Evolutionary conservation across 2,113 vertebrate species (phyloP).

Genomic region (Carassius gibelio): DNA sequence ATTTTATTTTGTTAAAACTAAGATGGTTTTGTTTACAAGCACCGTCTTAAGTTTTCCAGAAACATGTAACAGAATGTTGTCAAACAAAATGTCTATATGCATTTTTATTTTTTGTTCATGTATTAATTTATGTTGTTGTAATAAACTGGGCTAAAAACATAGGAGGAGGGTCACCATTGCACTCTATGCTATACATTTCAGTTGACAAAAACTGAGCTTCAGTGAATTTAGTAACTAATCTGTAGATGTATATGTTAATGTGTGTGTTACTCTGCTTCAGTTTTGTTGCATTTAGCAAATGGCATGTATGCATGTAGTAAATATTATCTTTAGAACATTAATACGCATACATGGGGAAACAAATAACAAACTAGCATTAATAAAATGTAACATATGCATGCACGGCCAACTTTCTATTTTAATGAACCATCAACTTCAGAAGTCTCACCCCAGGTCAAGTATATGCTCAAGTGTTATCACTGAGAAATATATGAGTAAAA

Average conservation of each 20-base stretch:
- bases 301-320: conserved; percentile 33
- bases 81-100: conserved; percentile 20
- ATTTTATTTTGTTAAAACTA: not conserved
- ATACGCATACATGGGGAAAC: not conserved
- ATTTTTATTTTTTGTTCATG: not conserved
- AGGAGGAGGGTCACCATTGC: not conserved
- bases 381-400: not conserved
- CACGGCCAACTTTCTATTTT: conserved; percentile 17
- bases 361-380: not conserved
- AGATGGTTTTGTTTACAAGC: not conserved
- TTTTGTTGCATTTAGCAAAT: conserved; percentile 13
- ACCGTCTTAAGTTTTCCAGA: not conserved
- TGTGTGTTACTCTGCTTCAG: conserved; percentile 5
- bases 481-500: not conserved
- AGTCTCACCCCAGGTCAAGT: not conserved
- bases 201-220: not conserved
- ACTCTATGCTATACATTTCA: not conserved
- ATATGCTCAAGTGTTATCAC: not conserved
- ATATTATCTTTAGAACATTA: conserved; percentile 1
- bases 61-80: not conserved
- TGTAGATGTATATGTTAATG: conserved; percentile 3
- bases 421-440: not conserved
- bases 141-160: not conserved
- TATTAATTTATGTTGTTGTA: not conserved
- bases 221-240: conserved; percentile 5